Evolutionary conservation across 2,888 invertebrate genomes (phyloP), one percentile per base, ranked within the genome.

Genomic region (Smittia sp.): DNA sequence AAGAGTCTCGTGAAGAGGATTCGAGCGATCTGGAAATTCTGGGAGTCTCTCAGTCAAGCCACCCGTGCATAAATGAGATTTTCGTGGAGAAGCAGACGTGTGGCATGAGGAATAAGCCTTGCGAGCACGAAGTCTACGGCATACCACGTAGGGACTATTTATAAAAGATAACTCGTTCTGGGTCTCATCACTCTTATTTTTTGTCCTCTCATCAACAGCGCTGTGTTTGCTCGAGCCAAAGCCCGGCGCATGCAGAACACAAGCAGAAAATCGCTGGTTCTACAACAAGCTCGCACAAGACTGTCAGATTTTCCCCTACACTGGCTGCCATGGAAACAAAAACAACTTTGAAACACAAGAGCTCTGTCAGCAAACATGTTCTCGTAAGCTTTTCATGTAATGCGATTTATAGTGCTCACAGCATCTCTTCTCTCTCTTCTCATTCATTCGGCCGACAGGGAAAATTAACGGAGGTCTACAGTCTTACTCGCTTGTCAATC

Each of bases 311-410:
- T 98, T 97, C 82, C 88, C 88, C 73, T 97, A 90, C 83, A 90
- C 91, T 24, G 96, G 96, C 46, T 98, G 98, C 80, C 90, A 92
- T 65, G 93, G 91, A 1, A 96, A 95, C 80, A 86, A 86, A 54
- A 97, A 97, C 81, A 94, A 94, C 80, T 97, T 96, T 82, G 87
- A 87, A 73, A 88, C 88, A 0, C 85, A 88, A 74, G 87, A 89
- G 74, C 86, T 87, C 62, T 95, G 95, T 78, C 85, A 86, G 75
- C 83, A 84, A 22, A 85, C 87, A 11, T 93, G 93, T 78, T 81
- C 83, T 4, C 80, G 82, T 75, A 62, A 68, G 68, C 62, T 25
- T 58, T 24, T 20, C 22, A 22, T 24, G 27, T 27, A 27, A 63
- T 63, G 25, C 63, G 27, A 63, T 27, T 63, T 63, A n/a, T 63